Conservation (phyloP, 2,113 vertebrate genomes). For the Leptodactylus fuscus region DNA sequence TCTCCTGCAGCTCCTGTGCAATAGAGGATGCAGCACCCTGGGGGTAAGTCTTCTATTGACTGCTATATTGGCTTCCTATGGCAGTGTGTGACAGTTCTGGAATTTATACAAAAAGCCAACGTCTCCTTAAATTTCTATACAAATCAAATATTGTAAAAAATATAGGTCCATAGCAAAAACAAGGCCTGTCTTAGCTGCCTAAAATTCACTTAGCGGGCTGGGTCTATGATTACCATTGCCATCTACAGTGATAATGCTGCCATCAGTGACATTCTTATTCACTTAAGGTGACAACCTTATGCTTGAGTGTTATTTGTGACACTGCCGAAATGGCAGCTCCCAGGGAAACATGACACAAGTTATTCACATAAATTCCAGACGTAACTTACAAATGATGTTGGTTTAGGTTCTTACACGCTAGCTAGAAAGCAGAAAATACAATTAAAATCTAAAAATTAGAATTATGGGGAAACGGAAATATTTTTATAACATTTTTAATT, state of each 20-base stretch:
- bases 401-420: constrained; percentile 18
- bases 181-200: not conserved
- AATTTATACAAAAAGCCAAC: too few relatives aligned
- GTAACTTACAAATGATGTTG: constrained; percentile 40
- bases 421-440: not conserved
- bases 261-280: constrained; percentile 37
- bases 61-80: too few relatives aligned
- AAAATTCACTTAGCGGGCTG: constrained; percentile 25
- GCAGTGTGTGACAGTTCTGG: too few relatives aligned
- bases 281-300: constrained; percentile 52
- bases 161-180: not conserved
- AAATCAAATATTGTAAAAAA: not conserved
- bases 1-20: too few relatives aligned
- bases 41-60: too few relatives aligned
- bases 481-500: not conserved
- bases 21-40: too few relatives aligned
- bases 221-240: constrained; percentile 3
- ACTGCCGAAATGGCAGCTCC: constrained; percentile 38
- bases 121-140: too few relatives aligned
- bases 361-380: constrained; percentile 41
- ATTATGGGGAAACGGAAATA: not conserved
- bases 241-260: constrained; percentile 41
- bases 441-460: not conserved
- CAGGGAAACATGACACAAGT: constrained; percentile 32
- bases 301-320: constrained; percentile 50